Evolutionary conservation across 1,140 invertebrate species (phyloP), one percentile per base, ranked within the genome.

Genomic region (Hylaeus volcanicus): DNA sequence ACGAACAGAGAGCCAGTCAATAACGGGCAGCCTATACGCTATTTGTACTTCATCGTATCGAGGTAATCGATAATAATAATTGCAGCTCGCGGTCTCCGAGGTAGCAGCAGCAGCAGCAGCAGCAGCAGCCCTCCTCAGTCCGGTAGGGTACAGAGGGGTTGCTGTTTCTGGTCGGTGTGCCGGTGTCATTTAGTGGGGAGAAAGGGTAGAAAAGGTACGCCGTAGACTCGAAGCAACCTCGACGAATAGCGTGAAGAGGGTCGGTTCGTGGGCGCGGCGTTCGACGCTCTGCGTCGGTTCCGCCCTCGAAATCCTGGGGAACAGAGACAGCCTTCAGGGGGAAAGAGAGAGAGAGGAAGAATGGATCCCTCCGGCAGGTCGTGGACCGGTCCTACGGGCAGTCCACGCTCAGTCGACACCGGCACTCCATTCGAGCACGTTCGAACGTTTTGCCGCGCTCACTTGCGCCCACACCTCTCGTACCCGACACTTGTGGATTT

Each of bases 21-120:
- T 88, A 88, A 86, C 86, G 81, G 61, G 65, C 55, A 81, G 82
- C 84, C 80, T 88, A 86, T 86, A 84, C 82, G 83, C 77, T 89
- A 87, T 88, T 89, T 89, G 86, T 85, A 89, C 83, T 88, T 81
- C 81, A 74, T 87, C 86, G 79, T 88, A 85, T 82, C 83, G 79
- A 83, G 74, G 88, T 85, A 89, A 90, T 90, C 89, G 86, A 90
- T 89, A 90, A 89, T 88, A 89, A 90, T 89, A 90, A 90, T 89
- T 88, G 83, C 81, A 82, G 83, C 70, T 79, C 76, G 82, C 41
- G 71, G 74, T 84, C 81, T 69, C 65, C 53, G 73, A 86, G 78
- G 72, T 70, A 82, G 82, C 83, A 53, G 45, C 51, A 45, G 56
- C 55, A 26, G 26, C 37, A 26, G 26, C 37, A 37, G 26, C 58